These are phyloP conservation scores for Mellilla xanthometata DNA, from an alignment of 2,888 invertebrate species.

Conservation along the genomic window DNA sequence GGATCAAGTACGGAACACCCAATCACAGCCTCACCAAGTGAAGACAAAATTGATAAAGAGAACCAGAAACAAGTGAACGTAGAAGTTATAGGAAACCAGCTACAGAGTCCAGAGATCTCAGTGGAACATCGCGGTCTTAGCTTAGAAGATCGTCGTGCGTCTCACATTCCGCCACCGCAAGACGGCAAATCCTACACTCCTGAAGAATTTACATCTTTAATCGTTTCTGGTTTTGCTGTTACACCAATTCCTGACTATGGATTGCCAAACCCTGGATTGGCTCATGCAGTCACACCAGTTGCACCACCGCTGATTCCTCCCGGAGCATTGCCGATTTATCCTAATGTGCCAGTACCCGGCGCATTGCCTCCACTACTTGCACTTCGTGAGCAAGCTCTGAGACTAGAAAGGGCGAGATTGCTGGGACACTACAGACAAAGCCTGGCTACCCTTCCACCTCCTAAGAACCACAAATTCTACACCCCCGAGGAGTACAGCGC, in stretches of 20 bases:
- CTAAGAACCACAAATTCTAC: slow-evolving; percentile 37
- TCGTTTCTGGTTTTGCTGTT: slow-evolving; percentile 30
- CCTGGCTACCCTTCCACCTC: slow-evolving; percentile 35
- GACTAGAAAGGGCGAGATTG: slow-evolving; percentile 24
- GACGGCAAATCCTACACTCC: slow-evolving; percentile 33
- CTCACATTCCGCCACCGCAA: slow-evolving; percentile 27
- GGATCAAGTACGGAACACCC: slow-evolving; percentile 9
- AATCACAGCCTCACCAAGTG: slow-evolving; percentile 6
- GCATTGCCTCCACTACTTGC: slow-evolving; percentile 18
- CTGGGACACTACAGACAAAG: slow-evolving; percentile 27
- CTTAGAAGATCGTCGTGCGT: slow-evolving; percentile 27
- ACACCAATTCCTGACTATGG: slow-evolving; percentile 28
- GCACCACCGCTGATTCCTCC: slow-evolving; percentile 8
- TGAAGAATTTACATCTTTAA: slow-evolving; percentile 30
- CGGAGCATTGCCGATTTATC: slow-evolving; percentile 9
- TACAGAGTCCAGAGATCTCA: slow-evolving; percentile 18
- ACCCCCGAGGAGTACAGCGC: slow-evolving; percentile 38
- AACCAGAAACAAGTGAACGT: slow-evolving; percentile 24
- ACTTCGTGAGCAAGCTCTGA: slow-evolving; percentile 19
- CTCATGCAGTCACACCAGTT: slow-evolving; percentile 7
- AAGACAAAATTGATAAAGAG: slow-evolving; percentile 14
- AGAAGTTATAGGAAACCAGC: slow-evolving; percentile 7
- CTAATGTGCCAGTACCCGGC: slow-evolving; percentile 15
- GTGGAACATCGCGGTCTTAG: slow-evolving; percentile 28
- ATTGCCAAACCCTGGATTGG: not conserved